A percentile compares a stretch with the other conserved stretches of the same genome.
phyloP scores from a whole-genome alignment of 2,113 vertebrate genomes.

The Dasyornis broadbenti region DNA sequence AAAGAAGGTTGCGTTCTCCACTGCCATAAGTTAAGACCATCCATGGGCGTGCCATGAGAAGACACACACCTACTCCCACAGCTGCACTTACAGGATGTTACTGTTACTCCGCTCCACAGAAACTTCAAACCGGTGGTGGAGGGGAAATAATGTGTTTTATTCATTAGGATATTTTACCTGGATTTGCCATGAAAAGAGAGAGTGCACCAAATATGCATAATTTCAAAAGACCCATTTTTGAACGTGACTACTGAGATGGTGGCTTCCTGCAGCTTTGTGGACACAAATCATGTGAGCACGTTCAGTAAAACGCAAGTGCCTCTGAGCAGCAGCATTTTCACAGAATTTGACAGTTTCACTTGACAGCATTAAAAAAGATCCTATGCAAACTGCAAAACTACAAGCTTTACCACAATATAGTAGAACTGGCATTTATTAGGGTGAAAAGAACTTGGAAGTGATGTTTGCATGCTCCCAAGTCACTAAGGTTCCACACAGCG shows the following conservation, averaged over 20 bases:
- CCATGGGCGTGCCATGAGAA: background rate
- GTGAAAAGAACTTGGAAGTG: background rate
- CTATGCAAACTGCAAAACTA: background rate
- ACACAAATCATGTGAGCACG: background rate
- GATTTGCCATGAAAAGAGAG: background rate
- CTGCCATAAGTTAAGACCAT: background rate
- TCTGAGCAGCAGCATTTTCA: background rate
- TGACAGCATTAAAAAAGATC: background rate
- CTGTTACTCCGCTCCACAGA: background rate
- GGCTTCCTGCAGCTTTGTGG: background rate
- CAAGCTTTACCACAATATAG: background rate
- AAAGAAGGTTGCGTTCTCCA: background rate
- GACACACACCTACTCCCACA: background rate
- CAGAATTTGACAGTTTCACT: background rate
- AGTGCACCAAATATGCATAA: background rate
- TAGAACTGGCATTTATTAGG: background rate
- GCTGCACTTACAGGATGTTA: background rate
- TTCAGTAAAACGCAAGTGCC: background rate
- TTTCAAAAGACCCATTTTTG: background rate
- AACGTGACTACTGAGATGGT: background rate
- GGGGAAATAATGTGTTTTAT: background rate
- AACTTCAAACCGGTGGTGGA: fast-evolving
- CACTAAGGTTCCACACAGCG: background rate
- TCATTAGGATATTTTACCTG: background rate
- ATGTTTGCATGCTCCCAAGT: background rate